Conservation (phyloP, 2,113 vertebrate genomes). For the Phainopepla nitens region DNA sequence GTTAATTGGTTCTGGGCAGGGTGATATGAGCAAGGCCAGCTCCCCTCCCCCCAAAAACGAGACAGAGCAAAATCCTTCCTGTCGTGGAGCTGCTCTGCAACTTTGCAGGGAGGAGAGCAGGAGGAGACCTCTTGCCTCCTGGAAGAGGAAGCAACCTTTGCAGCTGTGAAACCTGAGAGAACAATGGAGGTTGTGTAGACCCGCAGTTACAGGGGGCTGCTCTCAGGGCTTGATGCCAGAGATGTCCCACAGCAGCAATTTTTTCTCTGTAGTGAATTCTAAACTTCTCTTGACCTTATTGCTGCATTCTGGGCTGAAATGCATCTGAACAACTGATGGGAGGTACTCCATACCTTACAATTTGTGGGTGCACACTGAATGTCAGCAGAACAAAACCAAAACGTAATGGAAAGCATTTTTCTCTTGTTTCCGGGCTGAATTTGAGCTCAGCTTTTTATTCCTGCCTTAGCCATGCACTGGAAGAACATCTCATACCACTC, state of each 20-base stretch:
- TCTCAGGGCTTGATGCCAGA: constrained; percentile 8
- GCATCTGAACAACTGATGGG: neutral
- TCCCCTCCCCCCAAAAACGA: neutral
- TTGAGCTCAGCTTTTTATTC: neutral
- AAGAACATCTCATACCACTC: neutral
- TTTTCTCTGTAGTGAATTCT: constrained; percentile 22
- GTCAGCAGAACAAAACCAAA: neutral
- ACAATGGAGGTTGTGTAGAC: constrained; percentile 24
- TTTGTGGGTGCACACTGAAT: neutral
- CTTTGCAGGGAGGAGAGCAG: neutral
- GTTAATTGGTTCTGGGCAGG: neutral
- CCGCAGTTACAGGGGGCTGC: neutral
- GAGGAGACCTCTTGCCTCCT: neutral
- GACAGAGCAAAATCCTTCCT: neutral
- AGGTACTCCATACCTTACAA: neutral
- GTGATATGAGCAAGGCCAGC: neutral
- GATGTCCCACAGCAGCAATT: constrained; percentile 9
- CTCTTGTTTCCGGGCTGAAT: neutral
- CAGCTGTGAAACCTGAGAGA: constrained; percentile 62
- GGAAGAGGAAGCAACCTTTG: constrained; percentile 32
- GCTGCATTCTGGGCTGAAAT: neutral
- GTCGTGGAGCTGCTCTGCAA: neutral
- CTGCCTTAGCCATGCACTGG: neutral
- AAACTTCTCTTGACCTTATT: constrained; percentile 26
- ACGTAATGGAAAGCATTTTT: neutral